Percentiles rank a stretch among this genome's conserved stretches.
phyloP scores from a whole-genome alignment of 92 coral and sea anemone genomes.

The Phenganax marumi region DNA sequence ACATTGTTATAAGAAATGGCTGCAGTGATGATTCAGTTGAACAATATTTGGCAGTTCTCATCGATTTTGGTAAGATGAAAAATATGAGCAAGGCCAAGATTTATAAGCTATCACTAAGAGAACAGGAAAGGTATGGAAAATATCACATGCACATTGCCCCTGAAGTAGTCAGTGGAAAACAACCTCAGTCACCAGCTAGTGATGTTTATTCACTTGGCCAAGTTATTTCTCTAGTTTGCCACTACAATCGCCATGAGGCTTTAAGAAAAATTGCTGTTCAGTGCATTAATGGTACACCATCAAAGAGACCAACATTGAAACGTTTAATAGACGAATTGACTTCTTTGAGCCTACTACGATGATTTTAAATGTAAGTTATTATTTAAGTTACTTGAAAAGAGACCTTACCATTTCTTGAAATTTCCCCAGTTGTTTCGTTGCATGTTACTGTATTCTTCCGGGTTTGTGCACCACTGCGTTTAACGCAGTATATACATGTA shows the following conservation, averaged over 20 bases:
- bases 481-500: too few species aligned
- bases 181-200: constrained; percentile 22
- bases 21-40: neutral
- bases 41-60: constrained; percentile 13
- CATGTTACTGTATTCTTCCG: too few species aligned
- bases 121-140: constrained; percentile 51
- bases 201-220: constrained; percentile 48
- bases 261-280: constrained; percentile 49
- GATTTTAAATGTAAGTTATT: neutral
- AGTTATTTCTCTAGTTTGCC: constrained; percentile 54
- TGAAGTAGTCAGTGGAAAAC: constrained; percentile 37
- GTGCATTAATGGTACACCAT: constrained; percentile 41
- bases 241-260: constrained; percentile 33
- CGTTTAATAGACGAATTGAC: neutral
- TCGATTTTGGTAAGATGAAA: neutral
- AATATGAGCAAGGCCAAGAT: neutral
- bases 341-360: neutral
- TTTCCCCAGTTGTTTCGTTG: too few species aligned
- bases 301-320: constrained; percentile 29
- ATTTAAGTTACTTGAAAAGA: neutral
- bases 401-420: too few species aligned
- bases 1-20: constrained; percentile 44
- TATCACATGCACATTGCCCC: constrained; percentile 56
- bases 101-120: neutral
- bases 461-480: too few species aligned